A percentile compares a stretch with the other conserved stretches of the same genome.
These are phyloP conservation scores for Psephotus haematonotus DNA, from an alignment of 2,113 vertebrate genomes.

Conservation along the genomic window DNA sequence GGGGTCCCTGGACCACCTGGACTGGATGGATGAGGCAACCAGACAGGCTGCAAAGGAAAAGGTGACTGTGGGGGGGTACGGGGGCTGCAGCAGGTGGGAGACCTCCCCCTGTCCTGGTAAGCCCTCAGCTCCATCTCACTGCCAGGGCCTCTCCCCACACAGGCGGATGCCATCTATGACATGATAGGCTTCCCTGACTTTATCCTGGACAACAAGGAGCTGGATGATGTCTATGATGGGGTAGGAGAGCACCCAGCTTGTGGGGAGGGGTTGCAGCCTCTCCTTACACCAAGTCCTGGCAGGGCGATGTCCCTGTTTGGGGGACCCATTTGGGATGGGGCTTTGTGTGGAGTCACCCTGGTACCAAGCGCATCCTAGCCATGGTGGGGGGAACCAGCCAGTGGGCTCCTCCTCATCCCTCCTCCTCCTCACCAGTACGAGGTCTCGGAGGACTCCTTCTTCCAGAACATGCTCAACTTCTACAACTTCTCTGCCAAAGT, in stretches of 20 bases:
- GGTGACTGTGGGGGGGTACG: conserved; percentile 62
- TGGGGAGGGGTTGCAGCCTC: background rate
- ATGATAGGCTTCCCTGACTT: conserved; percentile 99
- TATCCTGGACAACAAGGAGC: conserved; percentile 92
- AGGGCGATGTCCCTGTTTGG: accelerated
- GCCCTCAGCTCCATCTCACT: background rate
- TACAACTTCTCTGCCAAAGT: conserved; percentile 97
- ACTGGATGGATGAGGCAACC: conserved; percentile 94
- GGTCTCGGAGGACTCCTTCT: conserved; percentile 95
- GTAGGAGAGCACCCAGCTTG: conserved; percentile 62
- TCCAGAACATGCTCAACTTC: conserved; percentile 98
- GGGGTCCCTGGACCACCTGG: conserved; percentile 82
- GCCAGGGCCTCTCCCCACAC: background rate
- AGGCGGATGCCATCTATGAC: conserved; percentile 96
- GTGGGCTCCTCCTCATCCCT: background rate
- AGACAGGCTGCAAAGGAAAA: conserved; percentile 92
- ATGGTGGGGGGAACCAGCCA: background rate
- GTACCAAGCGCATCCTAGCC: background rate
- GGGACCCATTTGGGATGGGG: accelerated
- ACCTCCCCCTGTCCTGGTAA: background rate
- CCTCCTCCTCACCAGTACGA: conserved; percentile 82
- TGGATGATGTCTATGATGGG: conserved; percentile 96
- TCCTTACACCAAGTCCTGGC: background rate
- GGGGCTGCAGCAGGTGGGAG: background rate
- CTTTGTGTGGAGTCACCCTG: accelerated